Conservation (phyloP, 2,797 vertebrate genomes). For the Otus scops region DNA sequence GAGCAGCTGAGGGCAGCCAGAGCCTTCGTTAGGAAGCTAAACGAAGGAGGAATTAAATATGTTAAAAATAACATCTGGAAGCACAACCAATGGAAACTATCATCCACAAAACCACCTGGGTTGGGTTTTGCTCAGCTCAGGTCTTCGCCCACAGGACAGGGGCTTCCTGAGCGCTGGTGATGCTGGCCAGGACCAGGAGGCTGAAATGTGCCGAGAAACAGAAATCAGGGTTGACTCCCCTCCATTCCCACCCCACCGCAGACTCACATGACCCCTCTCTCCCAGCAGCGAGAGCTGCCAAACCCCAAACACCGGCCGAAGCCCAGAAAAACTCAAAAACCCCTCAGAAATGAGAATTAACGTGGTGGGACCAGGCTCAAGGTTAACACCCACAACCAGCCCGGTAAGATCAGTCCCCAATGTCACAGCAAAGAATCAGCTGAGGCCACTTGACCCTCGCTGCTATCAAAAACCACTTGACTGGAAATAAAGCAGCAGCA, state of each 20-base stretch:
- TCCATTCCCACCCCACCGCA: accelerated
- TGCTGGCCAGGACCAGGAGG: accelerated
- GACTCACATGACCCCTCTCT: background rate
- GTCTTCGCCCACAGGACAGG: background rate
- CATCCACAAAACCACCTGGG: background rate
- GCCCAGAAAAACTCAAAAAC: background rate
- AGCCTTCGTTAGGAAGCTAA: background rate
- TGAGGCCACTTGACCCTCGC: accelerated
- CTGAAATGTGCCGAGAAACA: accelerated
- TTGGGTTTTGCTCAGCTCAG: accelerated
- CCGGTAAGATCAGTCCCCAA: accelerated
- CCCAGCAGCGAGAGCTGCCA: background rate
- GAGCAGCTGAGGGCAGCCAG: background rate
- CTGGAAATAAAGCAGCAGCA: background rate
- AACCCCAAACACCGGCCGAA: accelerated
- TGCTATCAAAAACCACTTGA: accelerated
- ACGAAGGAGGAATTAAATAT: background rate
- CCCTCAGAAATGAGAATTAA: accelerated
- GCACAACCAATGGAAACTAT: background rate
- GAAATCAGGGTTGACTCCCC: background rate
- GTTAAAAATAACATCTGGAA: background rate
- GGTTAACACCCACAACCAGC: accelerated
- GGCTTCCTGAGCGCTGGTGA: accelerated
- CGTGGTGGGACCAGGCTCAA: accelerated
- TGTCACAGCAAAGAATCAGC: background rate